phyloP scores from a whole-genome alignment of 2,797 vertebrate genomes.

The Sebastes goodei region DNA sequence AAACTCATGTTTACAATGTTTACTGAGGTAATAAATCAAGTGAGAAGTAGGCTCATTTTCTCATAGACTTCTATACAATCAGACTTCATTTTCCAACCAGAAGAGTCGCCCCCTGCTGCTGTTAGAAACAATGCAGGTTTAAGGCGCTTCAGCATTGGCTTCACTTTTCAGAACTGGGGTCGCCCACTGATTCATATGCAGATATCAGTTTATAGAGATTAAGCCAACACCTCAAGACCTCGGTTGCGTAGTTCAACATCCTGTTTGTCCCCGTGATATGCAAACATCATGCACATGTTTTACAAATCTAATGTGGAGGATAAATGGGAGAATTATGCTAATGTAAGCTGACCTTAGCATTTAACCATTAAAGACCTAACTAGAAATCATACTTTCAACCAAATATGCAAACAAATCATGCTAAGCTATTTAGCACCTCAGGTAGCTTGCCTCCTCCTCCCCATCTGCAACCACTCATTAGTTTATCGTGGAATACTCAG shows the following conservation, averaged over 20 bases:
- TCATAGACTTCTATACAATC: no score
- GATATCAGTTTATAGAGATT: background rate
- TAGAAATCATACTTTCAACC: background rate
- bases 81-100: no score
- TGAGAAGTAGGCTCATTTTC: no score
- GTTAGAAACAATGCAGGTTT: no score
- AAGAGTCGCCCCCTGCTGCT: no score
- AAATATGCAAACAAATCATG: background rate
- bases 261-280: background rate
- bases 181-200: background rate
- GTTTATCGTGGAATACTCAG: background rate
- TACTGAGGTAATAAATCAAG: no score
- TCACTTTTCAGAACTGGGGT: no score
- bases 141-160: fast-evolving
- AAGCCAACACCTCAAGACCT: background rate
- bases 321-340: background rate
- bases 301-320: background rate
- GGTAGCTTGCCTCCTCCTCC: background rate
- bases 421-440: background rate
- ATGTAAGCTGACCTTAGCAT: background rate
- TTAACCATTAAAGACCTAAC: background rate
- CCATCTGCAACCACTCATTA: background rate
- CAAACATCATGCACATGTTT: background rate
- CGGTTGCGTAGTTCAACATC: background rate
- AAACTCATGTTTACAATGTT: no score